These are phyloP conservation scores for Ernsta delagoae DNA, from an alignment of 2,888 invertebrate species.

Conservation along the genomic window DNA sequence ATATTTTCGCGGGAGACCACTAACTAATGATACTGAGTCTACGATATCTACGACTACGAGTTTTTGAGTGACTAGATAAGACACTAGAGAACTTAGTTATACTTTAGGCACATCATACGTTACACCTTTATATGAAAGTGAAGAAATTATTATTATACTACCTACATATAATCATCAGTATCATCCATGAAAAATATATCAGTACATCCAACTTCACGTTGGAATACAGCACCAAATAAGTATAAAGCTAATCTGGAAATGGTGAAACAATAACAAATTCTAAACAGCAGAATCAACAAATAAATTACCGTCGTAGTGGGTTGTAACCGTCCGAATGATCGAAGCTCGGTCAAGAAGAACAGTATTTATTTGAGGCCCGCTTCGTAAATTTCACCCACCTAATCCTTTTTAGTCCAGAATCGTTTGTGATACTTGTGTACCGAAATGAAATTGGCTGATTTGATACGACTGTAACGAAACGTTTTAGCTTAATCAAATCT, in stretches of 20 bases:
- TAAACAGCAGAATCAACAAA: slow-evolving; percentile 18
- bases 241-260: slow-evolving; percentile 13
- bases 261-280: slow-evolving; percentile 3
- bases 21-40: too few relatives aligned
- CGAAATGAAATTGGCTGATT: slow-evolving; percentile 32
- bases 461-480: slow-evolving; percentile 15
- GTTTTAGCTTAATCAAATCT: neutral
- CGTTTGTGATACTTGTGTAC: slow-evolving; percentile 14
- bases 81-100: too few relatives aligned
- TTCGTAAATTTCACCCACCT: slow-evolving; percentile 29
- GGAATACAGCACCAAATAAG: neutral
- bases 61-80: too few relatives aligned
- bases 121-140: too few relatives aligned
- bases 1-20: too few relatives aligned
- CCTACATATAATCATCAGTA: too few relatives aligned
- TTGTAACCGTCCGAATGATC: slow-evolving; percentile 32
- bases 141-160: too few relatives aligned
- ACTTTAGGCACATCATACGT: too few relatives aligned
- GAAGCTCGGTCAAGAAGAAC: slow-evolving; percentile 36
- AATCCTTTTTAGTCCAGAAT: slow-evolving; percentile 32
- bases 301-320: slow-evolving; percentile 15
- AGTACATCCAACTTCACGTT: neutral
- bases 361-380: slow-evolving; percentile 31
- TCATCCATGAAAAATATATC: neutral
- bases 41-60: too few relatives aligned